Conservation (phyloP, 2,888 invertebrate species). For the Cremastinae sp. region DNA sequence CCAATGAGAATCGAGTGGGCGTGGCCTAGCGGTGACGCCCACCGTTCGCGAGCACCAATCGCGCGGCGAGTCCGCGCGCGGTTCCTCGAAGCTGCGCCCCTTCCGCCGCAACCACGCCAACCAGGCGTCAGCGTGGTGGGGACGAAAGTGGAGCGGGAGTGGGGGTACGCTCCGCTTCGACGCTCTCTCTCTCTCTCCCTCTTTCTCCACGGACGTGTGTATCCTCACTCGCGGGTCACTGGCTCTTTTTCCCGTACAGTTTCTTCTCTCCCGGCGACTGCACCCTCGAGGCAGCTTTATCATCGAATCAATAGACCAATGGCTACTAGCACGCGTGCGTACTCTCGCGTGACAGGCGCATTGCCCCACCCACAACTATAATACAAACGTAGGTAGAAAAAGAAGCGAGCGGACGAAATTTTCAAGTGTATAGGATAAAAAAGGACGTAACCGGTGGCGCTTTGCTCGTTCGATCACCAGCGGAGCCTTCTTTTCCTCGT, state of each 20-base stretch:
- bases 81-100: constrained; percentile 45
- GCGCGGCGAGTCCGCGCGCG: constrained; percentile 48
- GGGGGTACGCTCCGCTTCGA: constrained; percentile 7
- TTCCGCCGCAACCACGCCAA: constrained; percentile 13
- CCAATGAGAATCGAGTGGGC: constrained; percentile 46
- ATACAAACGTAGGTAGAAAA: no score
- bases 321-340: constrained; percentile 76
- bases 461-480: constrained; percentile 2
- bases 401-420: no score
- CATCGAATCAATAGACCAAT: constrained; percentile 76
- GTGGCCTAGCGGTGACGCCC: constrained; percentile 7
- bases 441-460: constrained; percentile 21
- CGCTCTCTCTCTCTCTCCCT: not conserved
- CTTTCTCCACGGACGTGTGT: not conserved
- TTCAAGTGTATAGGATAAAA: not conserved
- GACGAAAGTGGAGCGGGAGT: not conserved
- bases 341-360: constrained; percentile 69
- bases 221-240: not conserved
- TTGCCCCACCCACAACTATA: constrained; percentile 65
- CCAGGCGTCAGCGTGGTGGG: constrained; percentile 2
- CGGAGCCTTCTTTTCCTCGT: not conserved
- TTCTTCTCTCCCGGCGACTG: constrained; percentile 18
- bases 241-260: constrained; percentile 18
- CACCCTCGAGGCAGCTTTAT: constrained; percentile 24
- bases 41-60: constrained; percentile 45